Evolutionary conservation across 2,113 vertebrate species (phyloP).

Genomic region (Brienomyrus brachyistius): DNA sequence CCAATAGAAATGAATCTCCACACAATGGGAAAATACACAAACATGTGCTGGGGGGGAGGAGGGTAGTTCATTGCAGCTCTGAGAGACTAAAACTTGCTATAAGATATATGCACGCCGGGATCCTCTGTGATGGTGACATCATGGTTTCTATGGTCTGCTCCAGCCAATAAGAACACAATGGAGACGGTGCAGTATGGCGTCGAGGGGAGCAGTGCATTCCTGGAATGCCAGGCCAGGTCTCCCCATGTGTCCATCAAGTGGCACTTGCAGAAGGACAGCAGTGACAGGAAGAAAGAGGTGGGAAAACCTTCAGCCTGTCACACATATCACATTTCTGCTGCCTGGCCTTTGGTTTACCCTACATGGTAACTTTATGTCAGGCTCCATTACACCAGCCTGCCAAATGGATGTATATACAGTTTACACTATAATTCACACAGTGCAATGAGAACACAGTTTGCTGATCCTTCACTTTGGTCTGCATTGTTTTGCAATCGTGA

Average conservation of each 20-base stretch:
- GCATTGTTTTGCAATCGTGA: neutral
- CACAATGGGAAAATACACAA: no score
- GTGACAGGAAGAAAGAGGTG: conserved; percentile 92
- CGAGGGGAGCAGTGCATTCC: conserved; percentile 87
- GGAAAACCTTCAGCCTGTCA: conserved; percentile 17
- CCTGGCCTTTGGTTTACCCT: neutral
- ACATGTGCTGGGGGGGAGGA: no score
- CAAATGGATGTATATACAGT: neutral
- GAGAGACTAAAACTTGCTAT: neutral
- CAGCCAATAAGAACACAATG: conserved; percentile 84
- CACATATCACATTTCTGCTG: neutral
- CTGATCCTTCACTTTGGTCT: neutral
- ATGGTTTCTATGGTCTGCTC: neutral
- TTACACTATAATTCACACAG: neutral
- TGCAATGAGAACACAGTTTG: neutral
- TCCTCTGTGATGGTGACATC: neutral
- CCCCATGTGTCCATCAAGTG: conserved; percentile 90
- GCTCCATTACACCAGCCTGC: neutral
- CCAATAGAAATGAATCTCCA: no score
- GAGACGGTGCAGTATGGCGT: conserved; percentile 89
- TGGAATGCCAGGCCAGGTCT: conserved; percentile 91
- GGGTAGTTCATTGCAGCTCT: neutral
- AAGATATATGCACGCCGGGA: neutral
- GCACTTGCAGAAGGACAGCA: conserved; percentile 91
- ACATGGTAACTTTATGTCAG: neutral